Evolutionary conservation across 2,888 invertebrate genomes (phyloP).

Genomic region (Oscheius myriophilus): DNA sequence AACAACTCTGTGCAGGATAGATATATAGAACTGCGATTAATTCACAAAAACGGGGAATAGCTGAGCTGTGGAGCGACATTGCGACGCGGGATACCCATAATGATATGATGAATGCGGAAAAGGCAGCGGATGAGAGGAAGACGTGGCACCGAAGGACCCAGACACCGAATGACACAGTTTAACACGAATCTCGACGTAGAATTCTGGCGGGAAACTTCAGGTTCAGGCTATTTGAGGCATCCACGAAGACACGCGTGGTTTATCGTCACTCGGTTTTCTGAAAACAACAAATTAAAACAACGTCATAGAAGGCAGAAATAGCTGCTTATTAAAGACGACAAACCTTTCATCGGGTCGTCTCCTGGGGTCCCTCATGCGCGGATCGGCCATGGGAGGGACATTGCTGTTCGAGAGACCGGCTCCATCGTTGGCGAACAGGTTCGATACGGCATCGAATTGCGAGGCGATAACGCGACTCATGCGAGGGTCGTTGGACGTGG

Average conservation of each 20-base stretch:
- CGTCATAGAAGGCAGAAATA: no score
- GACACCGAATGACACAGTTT: constrained; percentile 1
- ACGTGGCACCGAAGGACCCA: constrained; percentile 3
- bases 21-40: no score
- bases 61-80: no score
- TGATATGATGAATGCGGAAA: constrained; percentile 1
- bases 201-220: neutral
- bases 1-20: neutral
- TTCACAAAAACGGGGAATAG: no score
- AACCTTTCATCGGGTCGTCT: constrained; percentile 22
- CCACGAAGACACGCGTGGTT: constrained; percentile 44
- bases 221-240: constrained; percentile 46
- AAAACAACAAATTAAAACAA: neutral
- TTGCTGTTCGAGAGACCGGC: neutral
- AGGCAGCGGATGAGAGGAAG: neutral
- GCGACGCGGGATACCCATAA: no score
- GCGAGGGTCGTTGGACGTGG: constrained; percentile 43
- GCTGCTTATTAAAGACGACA: neutral
- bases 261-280: constrained; percentile 28
- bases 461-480: constrained; percentile 35
- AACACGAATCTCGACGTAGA: neutral
- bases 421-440: constrained; percentile 10
- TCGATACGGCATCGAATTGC: constrained; percentile 48
- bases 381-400: constrained; percentile 7
- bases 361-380: constrained; percentile 20